Percentiles rank a stretch among this genome's conserved stretches.
These are phyloP conservation scores for Luperina nickerlii DNA, from an alignment of 2,888 invertebrate species.

Conservation along the genomic window DNA sequence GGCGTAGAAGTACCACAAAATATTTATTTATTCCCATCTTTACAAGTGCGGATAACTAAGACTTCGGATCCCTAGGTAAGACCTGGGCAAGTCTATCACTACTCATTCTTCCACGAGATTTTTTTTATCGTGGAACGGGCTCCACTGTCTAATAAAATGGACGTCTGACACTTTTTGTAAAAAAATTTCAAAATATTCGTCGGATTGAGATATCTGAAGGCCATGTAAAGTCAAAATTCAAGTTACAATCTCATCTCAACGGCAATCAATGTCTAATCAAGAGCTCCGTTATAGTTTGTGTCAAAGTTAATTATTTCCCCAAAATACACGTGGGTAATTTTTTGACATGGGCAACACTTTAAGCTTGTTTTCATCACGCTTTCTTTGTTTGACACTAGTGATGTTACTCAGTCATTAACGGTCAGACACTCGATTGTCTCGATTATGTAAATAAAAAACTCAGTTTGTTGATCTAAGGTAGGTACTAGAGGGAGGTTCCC, in stretches of 20 bases:
- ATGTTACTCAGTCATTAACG: too few relatives aligned
- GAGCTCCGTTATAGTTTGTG: too few relatives aligned
- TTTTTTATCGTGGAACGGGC: neutral
- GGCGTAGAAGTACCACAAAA: neutral
- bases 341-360: too few relatives aligned
- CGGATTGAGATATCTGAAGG: neutral
- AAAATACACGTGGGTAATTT: too few relatives aligned
- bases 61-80: neutral
- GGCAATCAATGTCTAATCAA: neutral
- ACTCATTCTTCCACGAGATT: neutral
- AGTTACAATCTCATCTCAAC: neutral
- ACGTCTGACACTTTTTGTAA: neutral
- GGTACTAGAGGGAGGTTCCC: too few relatives aligned
- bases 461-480: too few relatives aligned
- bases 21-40: neutral
- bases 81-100: neutral
- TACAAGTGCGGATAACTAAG: neutral
- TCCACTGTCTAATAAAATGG: neutral
- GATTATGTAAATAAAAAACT: too few relatives aligned
- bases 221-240: neutral
- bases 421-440: too few relatives aligned
- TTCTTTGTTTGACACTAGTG: too few relatives aligned
- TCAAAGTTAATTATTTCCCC: too few relatives aligned
- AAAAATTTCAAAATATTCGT: neutral
- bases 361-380: too few relatives aligned